These are phyloP conservation scores for Python bivittatus DNA, from an alignment of 2,113 vertebrate species.

Conservation along the genomic window DNA sequence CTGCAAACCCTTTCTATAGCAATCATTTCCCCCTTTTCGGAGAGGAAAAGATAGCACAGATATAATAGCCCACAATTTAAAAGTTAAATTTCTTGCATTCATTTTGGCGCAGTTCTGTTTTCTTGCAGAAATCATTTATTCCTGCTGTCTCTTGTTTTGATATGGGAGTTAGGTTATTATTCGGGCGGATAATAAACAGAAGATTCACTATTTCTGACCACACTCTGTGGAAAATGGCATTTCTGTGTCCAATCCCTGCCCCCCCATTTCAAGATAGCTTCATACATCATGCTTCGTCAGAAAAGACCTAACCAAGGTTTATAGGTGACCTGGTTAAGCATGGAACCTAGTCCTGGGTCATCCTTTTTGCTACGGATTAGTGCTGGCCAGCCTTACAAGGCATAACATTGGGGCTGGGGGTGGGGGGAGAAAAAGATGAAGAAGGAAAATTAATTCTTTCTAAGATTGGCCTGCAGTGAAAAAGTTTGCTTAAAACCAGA, in stretches of 20 bases:
- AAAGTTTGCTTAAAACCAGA: background rate
- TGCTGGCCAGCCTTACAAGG: background rate
- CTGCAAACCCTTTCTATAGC: background rate
- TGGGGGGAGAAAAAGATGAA: too few relatives aligned
- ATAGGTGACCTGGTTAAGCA: background rate
- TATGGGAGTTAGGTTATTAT: too few relatives aligned
- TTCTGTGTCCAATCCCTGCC: background rate
- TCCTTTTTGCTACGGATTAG: background rate
- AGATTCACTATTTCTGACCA: background rate
- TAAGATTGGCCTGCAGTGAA: background rate
- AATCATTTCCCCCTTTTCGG: background rate
- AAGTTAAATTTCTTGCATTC: background rate
- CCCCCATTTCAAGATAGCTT: background rate
- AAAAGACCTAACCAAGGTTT: background rate
- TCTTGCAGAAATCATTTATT: background rate
- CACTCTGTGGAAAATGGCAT: background rate
- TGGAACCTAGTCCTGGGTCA: background rate
- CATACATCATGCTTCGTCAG: background rate
- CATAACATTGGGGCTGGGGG: background rate
- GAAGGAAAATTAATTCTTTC: background rate
- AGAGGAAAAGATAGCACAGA: background rate
- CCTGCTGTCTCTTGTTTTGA: background rate
- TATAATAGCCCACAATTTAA: background rate
- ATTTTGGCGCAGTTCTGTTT: background rate
- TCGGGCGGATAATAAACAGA: background rate